A percentile compares a stretch with the other conserved stretches of the same genome.
Conservation (phyloP, 2,797 vertebrate genomes). For the Falco berigora region DNA sequence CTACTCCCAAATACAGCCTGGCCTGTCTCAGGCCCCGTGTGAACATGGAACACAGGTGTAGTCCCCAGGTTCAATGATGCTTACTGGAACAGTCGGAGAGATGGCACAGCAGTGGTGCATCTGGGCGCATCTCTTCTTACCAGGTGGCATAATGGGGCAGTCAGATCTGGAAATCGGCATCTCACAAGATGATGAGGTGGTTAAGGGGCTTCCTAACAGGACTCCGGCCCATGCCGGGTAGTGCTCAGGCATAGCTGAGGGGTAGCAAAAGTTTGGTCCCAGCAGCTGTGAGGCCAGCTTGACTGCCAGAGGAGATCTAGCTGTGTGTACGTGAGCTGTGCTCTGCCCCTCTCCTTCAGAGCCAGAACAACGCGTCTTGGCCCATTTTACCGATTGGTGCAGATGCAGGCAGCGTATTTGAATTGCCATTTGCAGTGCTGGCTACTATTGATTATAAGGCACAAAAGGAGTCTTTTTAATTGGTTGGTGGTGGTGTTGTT, state of each 20-base stretch:
- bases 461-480: not conserved
- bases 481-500: not conserved
- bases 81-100: not conserved
- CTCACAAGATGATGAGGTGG: not conserved
- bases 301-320: not conserved
- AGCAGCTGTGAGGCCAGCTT: not conserved
- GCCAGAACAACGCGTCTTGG: not conserved
- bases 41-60: not conserved
- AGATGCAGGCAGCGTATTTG: not conserved
- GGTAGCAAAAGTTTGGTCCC: not conserved
- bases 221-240: not conserved
- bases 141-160: not conserved
- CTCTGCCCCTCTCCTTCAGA: not conserved
- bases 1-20: not conserved
- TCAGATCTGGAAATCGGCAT: not conserved
- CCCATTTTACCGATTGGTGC: not conserved
- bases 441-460: not conserved
- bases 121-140: not conserved
- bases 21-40: not conserved
- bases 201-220: not conserved
- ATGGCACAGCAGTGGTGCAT: not conserved
- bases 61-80: not conserved
- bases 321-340: not conserved
- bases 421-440: not conserved
- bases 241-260: not conserved